Conservation (phyloP, 53 echinoderm and acorn worm species). For the Arbacia lixula region DNA sequence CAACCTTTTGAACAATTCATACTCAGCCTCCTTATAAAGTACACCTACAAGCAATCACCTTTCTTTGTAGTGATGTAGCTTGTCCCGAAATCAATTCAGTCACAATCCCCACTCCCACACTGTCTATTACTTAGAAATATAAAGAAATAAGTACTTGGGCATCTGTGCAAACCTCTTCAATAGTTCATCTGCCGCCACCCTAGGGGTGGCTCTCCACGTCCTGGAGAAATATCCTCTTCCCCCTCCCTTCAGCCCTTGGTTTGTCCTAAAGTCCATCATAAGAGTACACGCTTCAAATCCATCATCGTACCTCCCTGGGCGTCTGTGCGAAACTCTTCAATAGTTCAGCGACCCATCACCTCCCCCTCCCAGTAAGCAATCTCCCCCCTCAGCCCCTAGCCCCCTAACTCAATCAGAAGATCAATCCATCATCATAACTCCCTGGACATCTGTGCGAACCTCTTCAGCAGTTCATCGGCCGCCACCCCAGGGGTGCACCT, state of each 20-base stretch:
- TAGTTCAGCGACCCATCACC: conserved; percentile 61
- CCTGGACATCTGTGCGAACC: conserved; percentile 12
- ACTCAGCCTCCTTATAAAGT: no score
- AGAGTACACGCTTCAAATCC: not conserved
- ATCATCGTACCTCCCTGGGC: not conserved
- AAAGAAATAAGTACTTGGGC: not conserved
- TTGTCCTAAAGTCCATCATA: not conserved
- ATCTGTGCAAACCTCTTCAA: conserved; percentile 20
- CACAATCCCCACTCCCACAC: no score
- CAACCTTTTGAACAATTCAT: no score
- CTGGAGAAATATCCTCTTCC: not conserved
- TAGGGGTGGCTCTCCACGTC: not conserved
- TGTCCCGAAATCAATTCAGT: no score
- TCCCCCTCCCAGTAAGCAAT: conserved; percentile 59
- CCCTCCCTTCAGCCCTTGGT: not conserved
- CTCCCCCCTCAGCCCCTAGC: not conserved
- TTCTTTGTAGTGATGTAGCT: no score
- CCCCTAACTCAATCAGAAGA: not conserved
- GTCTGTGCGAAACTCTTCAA: conserved; percentile 45
- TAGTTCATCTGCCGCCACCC: conserved; percentile 21
- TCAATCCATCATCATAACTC: not conserved
- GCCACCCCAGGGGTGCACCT: conserved; percentile 71
- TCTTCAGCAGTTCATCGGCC: conserved; percentile 73
- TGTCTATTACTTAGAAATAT: no score
- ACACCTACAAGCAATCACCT: no score